phyloP scores from a whole-genome alignment of 2,797 vertebrate species.

The Esox masquinongy region DNA sequence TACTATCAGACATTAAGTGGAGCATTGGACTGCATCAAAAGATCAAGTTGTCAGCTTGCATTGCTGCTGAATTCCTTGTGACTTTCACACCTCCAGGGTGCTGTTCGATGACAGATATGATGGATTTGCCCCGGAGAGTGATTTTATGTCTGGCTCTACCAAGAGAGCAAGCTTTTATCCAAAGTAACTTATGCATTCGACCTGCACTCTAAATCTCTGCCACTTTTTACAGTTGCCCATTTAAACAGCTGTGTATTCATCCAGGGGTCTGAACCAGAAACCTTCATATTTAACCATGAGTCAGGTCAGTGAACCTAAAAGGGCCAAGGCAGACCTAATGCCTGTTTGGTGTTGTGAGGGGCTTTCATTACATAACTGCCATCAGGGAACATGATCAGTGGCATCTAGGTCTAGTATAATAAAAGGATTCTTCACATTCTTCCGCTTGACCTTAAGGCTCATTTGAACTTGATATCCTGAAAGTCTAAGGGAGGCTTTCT shows the following conservation, averaged over 20 bases:
- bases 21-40: slow-evolving; percentile 43
- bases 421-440: slow-evolving; percentile 26
- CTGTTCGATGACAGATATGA: slow-evolving; percentile 52
- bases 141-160: slow-evolving; percentile 28
- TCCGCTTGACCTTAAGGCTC: slow-evolving; percentile 52
- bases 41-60: slow-evolving; percentile 52
- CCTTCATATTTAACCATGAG: slow-evolving; percentile 50
- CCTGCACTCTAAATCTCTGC: slow-evolving; percentile 1
- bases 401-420: slow-evolving; percentile 23
- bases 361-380: slow-evolving; percentile 32
- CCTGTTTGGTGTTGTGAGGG: slow-evolving; percentile 57
- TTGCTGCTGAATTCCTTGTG: slow-evolving; percentile 32
- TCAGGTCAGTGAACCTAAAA: slow-evolving; percentile 49
- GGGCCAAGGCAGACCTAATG: slow-evolving; percentile 22
- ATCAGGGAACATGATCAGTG: slow-evolving; percentile 48
- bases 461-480: background rate
- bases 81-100: slow-evolving; percentile 43
- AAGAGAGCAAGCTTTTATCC: slow-evolving; percentile 16
- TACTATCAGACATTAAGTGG: slow-evolving; percentile 42
- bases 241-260: slow-evolving; percentile 20
- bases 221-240: background rate
- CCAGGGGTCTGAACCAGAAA: slow-evolving; percentile 31
- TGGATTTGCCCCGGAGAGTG: slow-evolving; percentile 45
- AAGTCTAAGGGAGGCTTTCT: slow-evolving; percentile 1
- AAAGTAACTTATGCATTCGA: slow-evolving; percentile 3